Base-by-base conservation (phyloP, 2,113 vertebrate genomes). In the Albula goreensis region DNA sequence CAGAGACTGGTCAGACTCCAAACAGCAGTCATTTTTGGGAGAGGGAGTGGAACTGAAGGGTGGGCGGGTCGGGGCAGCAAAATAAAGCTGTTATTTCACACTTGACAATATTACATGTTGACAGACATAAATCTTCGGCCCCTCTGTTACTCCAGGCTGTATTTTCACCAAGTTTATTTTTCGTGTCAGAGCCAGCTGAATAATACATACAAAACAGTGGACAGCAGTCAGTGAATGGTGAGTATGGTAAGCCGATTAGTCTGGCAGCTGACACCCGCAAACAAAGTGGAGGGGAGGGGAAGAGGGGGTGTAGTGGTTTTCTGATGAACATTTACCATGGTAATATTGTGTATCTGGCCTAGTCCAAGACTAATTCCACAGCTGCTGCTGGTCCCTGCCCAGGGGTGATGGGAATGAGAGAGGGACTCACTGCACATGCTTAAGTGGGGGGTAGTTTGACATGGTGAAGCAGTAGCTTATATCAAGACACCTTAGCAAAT, bases 1-100 rank as follows among this genome's bases (percentile, higher is more conserved):
- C 83, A 78, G 74, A 57, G 94, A 91, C 91, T 93, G 93, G 93
- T 85, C 91, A 56, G 74, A 89, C 81, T 90, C 88, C 91, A 93
- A 94, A 93, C 92, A 87, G 90, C 84, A 78, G 91, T 93, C 92
- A 93, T 89, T 70, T 83, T 88, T 80, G 78, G 84, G 89, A 90
- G 87, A 78, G 89, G 85, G 78, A 41, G 31, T 41, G 31, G 31
- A 41, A 41, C 31, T 41, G 31, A 41, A 41, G 31, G 31, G 31
- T 41, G 31, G 31, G 31, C 31, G 31, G 31, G 31, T 41, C 31
- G 31, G 31, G 31, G 31, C 31, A 41, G 31, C 31, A 41, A 41
- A 41, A 41, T 41, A 90, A 89, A 87, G 41, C 50, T 88, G 85
- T 87, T 86, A 41, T 93, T 91, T 90, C 89, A 88, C 89, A 90